Evolutionary conservation across 2,797 vertebrate genomes (phyloP).

Genomic region (Leptoclinus maculatus): DNA sequence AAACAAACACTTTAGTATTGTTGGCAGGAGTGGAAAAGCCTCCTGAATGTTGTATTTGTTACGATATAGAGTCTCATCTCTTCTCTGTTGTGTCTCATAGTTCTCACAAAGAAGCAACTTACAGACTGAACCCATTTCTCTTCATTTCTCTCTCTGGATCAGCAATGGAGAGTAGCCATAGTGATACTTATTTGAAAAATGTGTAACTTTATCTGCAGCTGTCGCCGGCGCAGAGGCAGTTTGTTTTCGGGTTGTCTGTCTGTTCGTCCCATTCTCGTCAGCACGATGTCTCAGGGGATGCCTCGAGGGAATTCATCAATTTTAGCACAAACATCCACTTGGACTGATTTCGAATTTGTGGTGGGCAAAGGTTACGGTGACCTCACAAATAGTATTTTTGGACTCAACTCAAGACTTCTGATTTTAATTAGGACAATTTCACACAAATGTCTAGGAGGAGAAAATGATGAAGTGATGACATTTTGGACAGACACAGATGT

Average conservation of each 20-base stretch:
- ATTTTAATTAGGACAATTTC: neutral
- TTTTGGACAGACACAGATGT: neutral
- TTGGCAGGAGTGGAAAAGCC: neutral
- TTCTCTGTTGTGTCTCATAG: conserved; percentile 7
- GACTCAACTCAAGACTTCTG: neutral
- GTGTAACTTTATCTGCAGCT: neutral
- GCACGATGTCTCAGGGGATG: neutral
- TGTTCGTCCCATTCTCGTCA: neutral
- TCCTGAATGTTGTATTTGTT: neutral
- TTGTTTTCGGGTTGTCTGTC: neutral
- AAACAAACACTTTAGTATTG: neutral
- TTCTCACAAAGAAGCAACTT: neutral
- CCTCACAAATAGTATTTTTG: neutral
- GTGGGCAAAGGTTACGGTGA: neutral
- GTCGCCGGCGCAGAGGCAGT: neutral
- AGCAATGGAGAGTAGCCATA: too few relatives aligned
- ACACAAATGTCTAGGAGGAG: neutral
- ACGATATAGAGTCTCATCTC: neutral
- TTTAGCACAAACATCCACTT: neutral
- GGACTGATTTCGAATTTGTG: neutral
- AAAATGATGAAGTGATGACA: neutral
- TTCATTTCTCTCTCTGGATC: neutral
- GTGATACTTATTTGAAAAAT: neutral
- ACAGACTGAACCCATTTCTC: neutral
- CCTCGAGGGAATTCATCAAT: neutral